Evolutionary conservation across 2,797 vertebrate species (phyloP).

Genomic region (Podargus strigoides): DNA sequence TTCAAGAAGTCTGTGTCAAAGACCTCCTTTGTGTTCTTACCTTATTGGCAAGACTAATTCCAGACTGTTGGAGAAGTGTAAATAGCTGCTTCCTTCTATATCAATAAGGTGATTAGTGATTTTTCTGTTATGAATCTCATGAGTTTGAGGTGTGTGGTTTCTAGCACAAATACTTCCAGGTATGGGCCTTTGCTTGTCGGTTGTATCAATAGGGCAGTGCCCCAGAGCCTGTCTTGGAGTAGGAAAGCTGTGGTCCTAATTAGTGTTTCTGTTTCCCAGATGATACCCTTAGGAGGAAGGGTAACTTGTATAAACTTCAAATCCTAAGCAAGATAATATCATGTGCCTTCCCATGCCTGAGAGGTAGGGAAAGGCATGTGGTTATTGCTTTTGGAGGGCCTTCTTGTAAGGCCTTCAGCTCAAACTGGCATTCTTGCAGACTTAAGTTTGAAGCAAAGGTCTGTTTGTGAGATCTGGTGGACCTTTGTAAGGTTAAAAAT

Average conservation of each 20-base stretch:
- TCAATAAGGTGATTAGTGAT: background rate
- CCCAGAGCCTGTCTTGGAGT: background rate
- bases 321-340: background rate
- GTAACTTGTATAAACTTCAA: background rate
- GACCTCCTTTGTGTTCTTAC: background rate
- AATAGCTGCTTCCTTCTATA: background rate
- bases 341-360: fast-evolving
- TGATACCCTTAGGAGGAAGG: background rate
- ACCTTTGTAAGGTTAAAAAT: background rate
- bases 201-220: background rate
- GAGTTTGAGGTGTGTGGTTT: background rate
- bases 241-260: background rate
- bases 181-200: background rate
- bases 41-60: background rate
- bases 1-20: background rate
- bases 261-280: background rate
- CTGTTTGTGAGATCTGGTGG: background rate
- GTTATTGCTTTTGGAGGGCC: background rate
- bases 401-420: background rate
- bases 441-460: background rate
- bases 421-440: background rate
- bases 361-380: background rate
- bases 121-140: background rate
- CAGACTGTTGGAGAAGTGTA: background rate
- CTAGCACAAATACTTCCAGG: background rate